A percentile compares a stretch with the other conserved stretches of the same genome.
These are phyloP conservation scores for Andrena dorsata DNA, from an alignment of 2,888 invertebrate species.

Conservation along the genomic window DNA sequence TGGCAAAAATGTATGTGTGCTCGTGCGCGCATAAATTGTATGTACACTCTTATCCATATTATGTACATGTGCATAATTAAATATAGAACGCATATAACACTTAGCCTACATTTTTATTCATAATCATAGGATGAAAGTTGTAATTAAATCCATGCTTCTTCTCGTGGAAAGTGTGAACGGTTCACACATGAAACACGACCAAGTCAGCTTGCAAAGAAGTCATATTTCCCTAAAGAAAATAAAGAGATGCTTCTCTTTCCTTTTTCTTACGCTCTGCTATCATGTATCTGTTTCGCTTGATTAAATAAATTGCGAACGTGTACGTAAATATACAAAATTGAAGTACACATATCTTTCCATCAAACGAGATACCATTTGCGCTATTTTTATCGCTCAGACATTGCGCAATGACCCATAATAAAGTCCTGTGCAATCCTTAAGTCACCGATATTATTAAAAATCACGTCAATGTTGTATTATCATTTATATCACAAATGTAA, in stretches of 20 bases:
- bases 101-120: constrained; percentile 44
- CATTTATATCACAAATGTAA: constrained; percentile 74
- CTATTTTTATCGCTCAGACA: constrained; percentile 43
- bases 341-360: constrained; percentile 51
- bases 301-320: constrained; percentile 60
- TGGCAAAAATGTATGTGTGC: constrained; percentile 7
- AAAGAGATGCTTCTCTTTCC: background rate
- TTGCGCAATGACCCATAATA: constrained; percentile 61
- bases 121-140: constrained; percentile 23
- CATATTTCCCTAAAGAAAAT: background rate
- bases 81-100: constrained; percentile 44
- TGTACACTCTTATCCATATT: constrained; percentile 35
- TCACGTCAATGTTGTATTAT: constrained; percentile 59
- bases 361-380: constrained; percentile 50
- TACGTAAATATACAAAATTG: constrained; percentile 63
- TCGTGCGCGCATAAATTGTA: constrained; percentile 12
- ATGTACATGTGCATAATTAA: constrained; percentile 53
- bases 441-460: constrained; percentile 43
- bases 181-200: constrained; percentile 7
- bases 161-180: constrained; percentile 1
- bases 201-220: background rate
- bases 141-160: constrained; percentile 7
- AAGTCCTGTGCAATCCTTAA: constrained; percentile 38
- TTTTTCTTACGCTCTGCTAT: background rate
- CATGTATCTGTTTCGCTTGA: background rate